Evolutionary conservation across 2,888 invertebrate species (phyloP).

Genomic region (Chamaedrilus cognettii): DNA sequence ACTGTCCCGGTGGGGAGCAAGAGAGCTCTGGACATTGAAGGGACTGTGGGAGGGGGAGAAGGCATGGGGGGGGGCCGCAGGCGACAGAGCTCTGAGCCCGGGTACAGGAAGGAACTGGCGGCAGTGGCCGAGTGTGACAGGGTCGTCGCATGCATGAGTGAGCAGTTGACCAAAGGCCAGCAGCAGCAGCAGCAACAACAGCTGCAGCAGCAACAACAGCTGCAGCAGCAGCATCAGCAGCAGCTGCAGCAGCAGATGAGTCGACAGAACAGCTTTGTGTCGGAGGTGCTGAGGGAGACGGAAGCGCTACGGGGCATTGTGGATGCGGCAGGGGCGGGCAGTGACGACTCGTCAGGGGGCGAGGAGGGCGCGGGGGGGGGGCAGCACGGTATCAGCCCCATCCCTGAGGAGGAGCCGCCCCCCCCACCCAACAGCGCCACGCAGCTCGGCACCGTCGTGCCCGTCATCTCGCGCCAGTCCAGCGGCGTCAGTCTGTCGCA

Average conservation of each 20-base stretch:
- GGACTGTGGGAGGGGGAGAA: neutral
- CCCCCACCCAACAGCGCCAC: too few species aligned
- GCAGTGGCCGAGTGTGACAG: neutral
- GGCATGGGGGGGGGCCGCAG: too few species aligned
- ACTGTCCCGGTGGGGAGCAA: neutral
- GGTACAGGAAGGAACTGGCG: neutral
- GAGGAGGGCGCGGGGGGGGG: constrained; percentile 14
- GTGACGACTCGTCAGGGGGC: constrained; percentile 14
- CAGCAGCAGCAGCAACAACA: constrained; percentile 5
- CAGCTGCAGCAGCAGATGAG: constrained; percentile 7
- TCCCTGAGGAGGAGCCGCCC: constrained; percentile 22
- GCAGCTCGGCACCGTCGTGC: neutral
- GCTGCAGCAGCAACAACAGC: too few species aligned
- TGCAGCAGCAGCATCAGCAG: too few species aligned
- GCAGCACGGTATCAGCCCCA: constrained; percentile 15
- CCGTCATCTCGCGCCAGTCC: constrained; percentile 5
- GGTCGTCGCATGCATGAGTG: too few species aligned
- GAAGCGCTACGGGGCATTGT: constrained; percentile 32
- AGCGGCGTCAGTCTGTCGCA: constrained; percentile 16
- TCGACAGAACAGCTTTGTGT: constrained; percentile 32
- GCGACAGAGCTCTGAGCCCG: neutral
- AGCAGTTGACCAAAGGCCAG: neutral
- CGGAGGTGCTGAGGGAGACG: constrained; percentile 35
- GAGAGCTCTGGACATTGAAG: neutral
- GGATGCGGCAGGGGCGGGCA: constrained; percentile 25